These are phyloP conservation scores for Catagonus wagneri DNA, from an alignment of 2,113 vertebrate genomes.

Conservation along the genomic window DNA sequence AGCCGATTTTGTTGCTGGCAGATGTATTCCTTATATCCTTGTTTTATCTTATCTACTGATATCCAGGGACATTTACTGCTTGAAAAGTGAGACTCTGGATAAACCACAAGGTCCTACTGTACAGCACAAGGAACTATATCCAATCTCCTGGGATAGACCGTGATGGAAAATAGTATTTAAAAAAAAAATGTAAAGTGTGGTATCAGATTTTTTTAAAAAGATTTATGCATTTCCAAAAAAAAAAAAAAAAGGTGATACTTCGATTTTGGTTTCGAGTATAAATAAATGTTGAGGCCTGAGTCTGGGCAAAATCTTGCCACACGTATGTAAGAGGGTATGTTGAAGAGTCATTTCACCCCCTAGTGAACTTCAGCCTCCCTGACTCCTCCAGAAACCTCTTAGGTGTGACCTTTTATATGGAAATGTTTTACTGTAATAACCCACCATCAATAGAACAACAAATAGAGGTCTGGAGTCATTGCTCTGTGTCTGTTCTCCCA, in stretches of 20 bases:
- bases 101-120: no score
- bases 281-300: neutral
- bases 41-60: neutral
- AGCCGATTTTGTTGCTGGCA: neutral
- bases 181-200: no score
- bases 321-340: neutral
- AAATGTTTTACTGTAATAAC: neutral
- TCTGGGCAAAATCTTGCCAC: neutral
- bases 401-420: neutral
- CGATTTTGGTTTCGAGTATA: slow-evolving; percentile 12
- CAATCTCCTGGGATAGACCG: no score
- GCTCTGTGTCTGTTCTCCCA: neutral
- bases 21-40: neutral
- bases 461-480: neutral
- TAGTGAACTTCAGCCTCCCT: neutral
- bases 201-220: no score
- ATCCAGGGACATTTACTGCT: neutral
- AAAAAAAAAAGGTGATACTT: no score
- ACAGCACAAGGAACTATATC: no score
- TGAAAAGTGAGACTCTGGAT: neutral
- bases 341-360: neutral
- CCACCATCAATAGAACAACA: neutral
- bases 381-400: neutral
- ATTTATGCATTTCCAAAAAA: no score
- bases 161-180: no score